Conservation (phyloP, 1,140 invertebrate genomes). For the Penaeus japonicus region DNA sequence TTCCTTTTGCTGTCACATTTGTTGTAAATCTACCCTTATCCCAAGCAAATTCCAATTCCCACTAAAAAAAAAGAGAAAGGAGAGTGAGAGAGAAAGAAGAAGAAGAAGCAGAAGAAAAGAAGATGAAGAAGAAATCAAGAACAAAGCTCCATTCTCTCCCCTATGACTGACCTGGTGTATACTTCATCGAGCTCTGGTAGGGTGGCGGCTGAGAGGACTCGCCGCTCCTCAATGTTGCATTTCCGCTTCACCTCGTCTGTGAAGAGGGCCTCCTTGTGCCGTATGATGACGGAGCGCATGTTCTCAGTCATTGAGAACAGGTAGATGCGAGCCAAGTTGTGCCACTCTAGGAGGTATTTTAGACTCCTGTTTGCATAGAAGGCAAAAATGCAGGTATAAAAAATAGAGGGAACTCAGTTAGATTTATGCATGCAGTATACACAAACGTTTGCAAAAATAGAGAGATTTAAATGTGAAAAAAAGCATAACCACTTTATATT, state of each 20-base stretch:
- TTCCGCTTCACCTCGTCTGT: constrained; percentile 77
- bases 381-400: not conserved
- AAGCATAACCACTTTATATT: no score
- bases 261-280: constrained; percentile 79
- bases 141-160: not conserved
- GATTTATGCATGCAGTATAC: no score
- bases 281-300: constrained; percentile 82
- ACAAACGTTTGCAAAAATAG: no score
- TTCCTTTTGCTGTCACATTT: no score
- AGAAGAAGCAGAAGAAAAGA: not conserved
- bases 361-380: constrained; percentile 62
- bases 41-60: not conserved
- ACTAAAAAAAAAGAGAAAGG: not conserved
- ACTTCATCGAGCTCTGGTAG: constrained; percentile 87
- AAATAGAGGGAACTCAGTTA: not conserved
- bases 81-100: not conserved
- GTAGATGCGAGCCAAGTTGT: constrained; percentile 86
- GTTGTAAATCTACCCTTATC: no score
- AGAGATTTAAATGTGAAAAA: no score
- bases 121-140: no score
- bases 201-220: constrained; percentile 84
- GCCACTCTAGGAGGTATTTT: constrained; percentile 82
- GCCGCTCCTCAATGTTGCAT: constrained; percentile 75
- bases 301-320: constrained; percentile 93
- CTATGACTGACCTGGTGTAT: constrained; percentile 75